Percentiles rank a stretch among this genome's conserved stretches.
Conservation (phyloP, 2,888 invertebrate genomes). For the Mermis nigrescens region DNA sequence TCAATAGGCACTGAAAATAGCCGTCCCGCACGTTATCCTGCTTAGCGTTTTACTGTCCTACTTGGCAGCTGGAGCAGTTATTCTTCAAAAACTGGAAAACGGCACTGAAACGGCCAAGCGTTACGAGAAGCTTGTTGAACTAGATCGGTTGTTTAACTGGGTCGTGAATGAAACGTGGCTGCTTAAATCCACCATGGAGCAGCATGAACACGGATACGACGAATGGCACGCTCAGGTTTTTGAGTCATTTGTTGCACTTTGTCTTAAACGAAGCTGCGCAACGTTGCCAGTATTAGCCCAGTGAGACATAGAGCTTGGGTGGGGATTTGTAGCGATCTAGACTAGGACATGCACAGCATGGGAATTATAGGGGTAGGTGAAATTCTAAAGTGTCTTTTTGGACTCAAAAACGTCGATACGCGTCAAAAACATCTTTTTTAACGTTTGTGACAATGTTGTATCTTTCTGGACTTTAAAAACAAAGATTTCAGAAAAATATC, state of each 20-base stretch:
- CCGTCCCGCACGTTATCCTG: constrained; percentile 29
- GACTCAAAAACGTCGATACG: no score
- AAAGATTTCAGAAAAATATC: no score
- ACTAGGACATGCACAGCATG: no score
- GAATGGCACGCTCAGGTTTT: background rate
- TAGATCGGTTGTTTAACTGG: background rate
- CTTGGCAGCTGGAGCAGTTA: constrained; percentile 27
- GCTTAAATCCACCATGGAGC: background rate
- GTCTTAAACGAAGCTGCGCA: no score
- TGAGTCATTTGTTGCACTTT: no score
- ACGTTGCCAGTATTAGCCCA: background rate
- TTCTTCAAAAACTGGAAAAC: constrained; percentile 28
- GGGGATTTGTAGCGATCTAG: no score
- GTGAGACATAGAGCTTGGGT: no score
- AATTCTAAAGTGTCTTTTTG: no score
- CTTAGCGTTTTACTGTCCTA: constrained; percentile 30
- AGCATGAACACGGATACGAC: background rate
- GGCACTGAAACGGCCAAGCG: constrained; percentile 8
- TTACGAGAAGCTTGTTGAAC: background rate
- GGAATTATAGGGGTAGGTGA: no score
- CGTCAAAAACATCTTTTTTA: no score
- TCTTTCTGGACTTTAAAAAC: no score
- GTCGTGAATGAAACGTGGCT: constrained; percentile 12
- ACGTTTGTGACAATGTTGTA: no score
- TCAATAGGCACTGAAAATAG: constrained; percentile 24